These are phyloP conservation scores for Dendroctonus ponderosae DNA, from an alignment of 1,140 invertebrate species.

Conservation along the genomic window DNA sequence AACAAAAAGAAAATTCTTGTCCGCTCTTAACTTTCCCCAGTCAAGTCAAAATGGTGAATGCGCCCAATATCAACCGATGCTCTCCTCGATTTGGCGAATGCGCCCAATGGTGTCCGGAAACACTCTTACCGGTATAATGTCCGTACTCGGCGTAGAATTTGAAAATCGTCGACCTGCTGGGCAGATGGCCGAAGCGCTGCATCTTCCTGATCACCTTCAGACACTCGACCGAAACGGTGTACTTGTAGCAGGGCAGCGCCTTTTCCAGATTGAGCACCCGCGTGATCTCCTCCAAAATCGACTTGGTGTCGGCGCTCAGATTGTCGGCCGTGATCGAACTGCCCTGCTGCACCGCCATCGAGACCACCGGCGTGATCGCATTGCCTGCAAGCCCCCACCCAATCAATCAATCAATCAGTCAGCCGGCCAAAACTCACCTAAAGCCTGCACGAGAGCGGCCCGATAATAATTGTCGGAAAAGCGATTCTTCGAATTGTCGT, in stretches of 20 bases:
- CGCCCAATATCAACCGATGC: too few species aligned
- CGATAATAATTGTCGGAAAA: slow-evolving; percentile 86
- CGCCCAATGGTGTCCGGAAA: too few species aligned
- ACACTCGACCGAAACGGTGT: slow-evolving; percentile 86
- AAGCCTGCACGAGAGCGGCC: slow-evolving; percentile 85
- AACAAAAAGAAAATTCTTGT: too few species aligned
- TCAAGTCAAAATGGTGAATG: too few species aligned
- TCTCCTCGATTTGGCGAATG: too few species aligned
- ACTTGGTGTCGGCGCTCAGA: slow-evolving; percentile 78
- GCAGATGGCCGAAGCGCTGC: slow-evolving; percentile 93
- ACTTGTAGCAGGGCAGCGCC: slow-evolving; percentile 90
- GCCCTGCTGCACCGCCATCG: slow-evolving; percentile 72
- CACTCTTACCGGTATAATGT: slow-evolving; percentile 75
- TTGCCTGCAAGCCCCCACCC: slow-evolving; percentile 8
- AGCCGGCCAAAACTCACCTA: slow-evolving; percentile 57
- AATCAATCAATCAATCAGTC: slow-evolving; percentile 1
- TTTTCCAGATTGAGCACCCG: slow-evolving; percentile 91
- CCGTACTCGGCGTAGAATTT: slow-evolving; percentile 87
- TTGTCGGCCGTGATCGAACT: slow-evolving; percentile 83
- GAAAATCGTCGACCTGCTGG: slow-evolving; percentile 85
- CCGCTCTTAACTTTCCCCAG: too few species aligned
- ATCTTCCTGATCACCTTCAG: slow-evolving; percentile 85
- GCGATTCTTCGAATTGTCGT: slow-evolving; percentile 95
- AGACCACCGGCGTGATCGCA: slow-evolving; percentile 91
- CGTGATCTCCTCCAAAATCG: slow-evolving; percentile 84